Evolutionary conservation across 2,888 invertebrate genomes (phyloP), one percentile per base, ranked within the genome.

Genomic region (Tenthredo mesomela): DNA sequence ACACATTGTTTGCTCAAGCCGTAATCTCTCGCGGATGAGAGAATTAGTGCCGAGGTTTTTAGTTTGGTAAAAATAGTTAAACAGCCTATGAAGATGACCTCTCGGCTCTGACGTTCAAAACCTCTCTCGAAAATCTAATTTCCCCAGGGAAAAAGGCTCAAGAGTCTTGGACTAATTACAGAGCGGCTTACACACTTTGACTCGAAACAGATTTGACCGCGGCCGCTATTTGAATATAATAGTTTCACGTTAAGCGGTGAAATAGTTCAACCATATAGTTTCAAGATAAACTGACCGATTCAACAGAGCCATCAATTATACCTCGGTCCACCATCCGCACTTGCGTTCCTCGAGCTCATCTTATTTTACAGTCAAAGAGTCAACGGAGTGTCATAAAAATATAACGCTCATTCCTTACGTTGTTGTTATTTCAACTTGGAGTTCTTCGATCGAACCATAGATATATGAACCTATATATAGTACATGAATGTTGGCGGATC

Each of bases 51-150:
- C 33, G 67, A 67, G 33, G 67, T 33, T 67, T 33, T 33, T 33
- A 7, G 67, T 67, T 67, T 67, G 15, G 67, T 33, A 67, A 33
- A 67, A 67, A 67, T 9, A 15, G 43, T 43, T 73, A 21, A 43
- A n/a, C 12, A 21, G 40, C 43, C 43, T 15, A 73, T 1, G 21
- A 43, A 43, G 73, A 73, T 73, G 43, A 73, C 73, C 73, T 43
- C 73, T 73, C 25, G 43, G 40, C 77, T 50, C 54, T 29, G 15
- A 54, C 29, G 77, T 47, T 77, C 9, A 33, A 40, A 29, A 33
- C 71, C 71, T 40, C 54, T 80, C 61, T 80, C 21, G 80, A 80
- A 80, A 80, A 43, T 61, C 61, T 58, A 80, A 61, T 61, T 61
- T 40, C 61, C 40, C 58, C 61, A 61, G 61, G 80, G 61, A 61